Evolutionary conservation across 2,797 vertebrate genomes (phyloP), one percentile per base, ranked within the genome.

Genomic region (Hemibagrus guttatus): DNA sequence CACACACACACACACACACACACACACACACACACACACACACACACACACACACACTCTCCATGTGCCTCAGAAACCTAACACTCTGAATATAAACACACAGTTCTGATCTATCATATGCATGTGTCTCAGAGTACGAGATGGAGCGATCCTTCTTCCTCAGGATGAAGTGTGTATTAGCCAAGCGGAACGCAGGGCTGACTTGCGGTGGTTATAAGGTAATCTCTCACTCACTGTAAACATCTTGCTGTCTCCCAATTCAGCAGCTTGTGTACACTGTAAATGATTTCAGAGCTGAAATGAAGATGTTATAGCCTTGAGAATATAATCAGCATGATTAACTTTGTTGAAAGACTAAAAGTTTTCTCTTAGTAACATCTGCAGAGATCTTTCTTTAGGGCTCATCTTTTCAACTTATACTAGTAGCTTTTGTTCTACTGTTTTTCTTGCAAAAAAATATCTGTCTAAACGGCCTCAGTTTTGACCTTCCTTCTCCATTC

Each of bases 171-270:
- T 99, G 98, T 88, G 97, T 99, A 85, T 93, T 99, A 79, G 97
- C 98, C 49, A 99, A 99, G 90, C 94, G 98, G 87, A 99, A 98
- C 0, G 97, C 98, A 16, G 98, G 98, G 78, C 91, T 99, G 87
- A 97, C 98, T 0, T 97, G 97, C 92, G 98, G 97, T 14, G 97
- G 98, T 31, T 99, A 98, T 89, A 99, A 99, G 97, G 98, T 98
- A 89, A 9, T 89, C 78, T 17, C 19, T 72, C 61, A 71, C 42
- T 49, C 26, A 31, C 84, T 84, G 56, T 28, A 28, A 79, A 49
- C 59, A 64, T 87, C 46, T 52, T 19, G 46, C 21, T 59, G 39
- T 81, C 52, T 68, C 31, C 28, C 28, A 19, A 0, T 14, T 31
- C 26, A 49, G 26, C 39, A 49, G 61, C 76, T 46, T 59, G 59